Base-by-base conservation (phyloP, 30 jellyfish, hydroid and myxozoan species). In the Turritopsis rubra region DNA sequence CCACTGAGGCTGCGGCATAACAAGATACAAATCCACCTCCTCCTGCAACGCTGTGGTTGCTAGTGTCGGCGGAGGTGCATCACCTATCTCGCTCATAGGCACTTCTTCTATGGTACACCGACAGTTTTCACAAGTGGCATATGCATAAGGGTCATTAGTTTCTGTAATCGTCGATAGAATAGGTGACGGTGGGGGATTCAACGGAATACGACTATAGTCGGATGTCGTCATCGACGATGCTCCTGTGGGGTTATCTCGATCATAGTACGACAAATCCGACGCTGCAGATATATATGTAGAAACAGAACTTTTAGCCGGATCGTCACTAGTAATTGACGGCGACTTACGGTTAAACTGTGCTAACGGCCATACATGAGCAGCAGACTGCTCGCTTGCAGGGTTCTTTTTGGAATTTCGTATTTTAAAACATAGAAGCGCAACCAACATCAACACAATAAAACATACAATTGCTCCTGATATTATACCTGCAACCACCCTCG, bases 101-200 rank as follows among this genome's bases (percentile, higher is more conserved):
- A 71, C 72, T 86, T 85, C 96, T 85, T 22, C 82, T 82, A 16
- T 90, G 81, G 24, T 87, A 81, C 29, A 54, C 54, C 31, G 84
- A 83, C 87, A 80, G 8, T 52, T 24, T 17, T 80, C 87, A 65
- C 87, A 80, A 80, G 87, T 53, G 20, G 87, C 60, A 29, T 53
- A 80, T 16, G 52, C 81, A 8, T 80, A 65, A 66, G 87, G 52
- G n/a, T 21, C 60, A 16, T 31, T 65, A 4, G 87, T 70, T 19
- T 87, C 98, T 52, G 96, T 54, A 13, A 92, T 75, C 1, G 90
- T 75, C 31, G 98, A 86, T 80, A 91, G 71, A 7, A 96, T 88
- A 7, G 93, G 85, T 65, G 98, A 92, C 78, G 98, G 98, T n/a
- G 98, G 98, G 0, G 98, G 98, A 71, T 92, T 87, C 19, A 83